phyloP scores from a whole-genome alignment of 1,140 invertebrate species.

The Bombus terrestris region DNA sequence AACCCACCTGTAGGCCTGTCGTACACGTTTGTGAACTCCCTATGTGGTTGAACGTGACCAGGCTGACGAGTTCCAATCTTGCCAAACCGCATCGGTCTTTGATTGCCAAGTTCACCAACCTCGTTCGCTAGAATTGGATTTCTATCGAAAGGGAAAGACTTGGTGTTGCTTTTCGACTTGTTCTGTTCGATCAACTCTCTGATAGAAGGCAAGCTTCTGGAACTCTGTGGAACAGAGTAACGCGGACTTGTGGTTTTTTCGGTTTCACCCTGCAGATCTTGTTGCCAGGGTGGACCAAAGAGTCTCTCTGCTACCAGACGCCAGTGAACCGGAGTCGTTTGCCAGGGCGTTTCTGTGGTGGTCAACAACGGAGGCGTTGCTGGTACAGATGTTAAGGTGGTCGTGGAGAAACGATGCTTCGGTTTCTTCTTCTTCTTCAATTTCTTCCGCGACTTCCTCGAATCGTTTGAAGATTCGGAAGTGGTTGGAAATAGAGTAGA shows the following conservation, averaged over 20 bases:
- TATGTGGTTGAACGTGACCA: not conserved
- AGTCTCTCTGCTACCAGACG: constrained; percentile 71
- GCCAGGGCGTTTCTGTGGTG: constrained; percentile 59
- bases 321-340: constrained; percentile 65
- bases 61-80: not conserved
- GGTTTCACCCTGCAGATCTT: constrained; percentile 32
- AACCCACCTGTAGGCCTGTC: constrained; percentile 1
- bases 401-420: constrained; percentile 43
- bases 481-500: constrained; percentile 18
- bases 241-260: constrained; percentile 50
- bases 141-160: not conserved
- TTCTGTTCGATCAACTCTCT: constrained; percentile 54
- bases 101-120: not conserved
- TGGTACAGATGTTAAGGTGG: constrained; percentile 45
- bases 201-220: constrained; percentile 34
- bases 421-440: constrained; percentile 70
- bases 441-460: constrained; percentile 56
- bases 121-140: not conserved
- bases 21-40: constrained; percentile 17
- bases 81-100: not conserved
- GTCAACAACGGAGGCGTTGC: constrained; percentile 26
- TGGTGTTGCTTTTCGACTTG: constrained; percentile 36
- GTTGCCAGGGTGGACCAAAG: constrained; percentile 62
- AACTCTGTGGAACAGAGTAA: constrained; percentile 53
- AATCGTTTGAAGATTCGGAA: constrained; percentile 16